phyloP scores from a whole-genome alignment of 2,113 vertebrate genomes.

The Muntiacus reevesi region DNA sequence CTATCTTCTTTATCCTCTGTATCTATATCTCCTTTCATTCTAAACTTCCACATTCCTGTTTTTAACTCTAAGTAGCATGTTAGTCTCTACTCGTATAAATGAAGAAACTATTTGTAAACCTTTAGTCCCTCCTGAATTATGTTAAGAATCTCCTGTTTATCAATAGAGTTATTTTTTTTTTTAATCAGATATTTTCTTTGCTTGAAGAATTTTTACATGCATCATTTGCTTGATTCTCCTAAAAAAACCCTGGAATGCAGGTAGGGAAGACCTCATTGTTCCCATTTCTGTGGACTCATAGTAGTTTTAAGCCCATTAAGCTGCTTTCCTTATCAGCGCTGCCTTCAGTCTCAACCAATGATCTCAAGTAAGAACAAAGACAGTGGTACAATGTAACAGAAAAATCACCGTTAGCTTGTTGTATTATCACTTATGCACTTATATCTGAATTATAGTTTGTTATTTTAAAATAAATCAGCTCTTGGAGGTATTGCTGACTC shows the following conservation, averaged over 20 bases:
- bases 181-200: not conserved
- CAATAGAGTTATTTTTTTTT: not conserved
- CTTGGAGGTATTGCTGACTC: not conserved
- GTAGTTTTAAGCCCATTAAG: not conserved
- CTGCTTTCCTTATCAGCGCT: not conserved
- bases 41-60: not conserved
- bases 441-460: not conserved
- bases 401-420: not conserved
- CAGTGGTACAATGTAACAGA: not conserved
- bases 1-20: not conserved
- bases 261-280: not conserved
- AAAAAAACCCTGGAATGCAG: not conserved
- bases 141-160: not conserved
- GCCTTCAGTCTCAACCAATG: not conserved
- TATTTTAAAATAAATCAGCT: constrained; percentile 37
- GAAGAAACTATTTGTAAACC: not conserved
- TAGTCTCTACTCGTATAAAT: not conserved
- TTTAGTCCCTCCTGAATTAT: not conserved
- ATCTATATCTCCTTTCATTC: not conserved
- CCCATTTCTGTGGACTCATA: not conserved
- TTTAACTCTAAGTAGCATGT: not conserved
- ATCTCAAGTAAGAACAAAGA: not conserved
- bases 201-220: not conserved
- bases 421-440: not conserved
- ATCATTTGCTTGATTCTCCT: not conserved